Evolutionary conservation across 2,113 vertebrate species (phyloP).

Genomic region (Platycercus adscitus): DNA sequence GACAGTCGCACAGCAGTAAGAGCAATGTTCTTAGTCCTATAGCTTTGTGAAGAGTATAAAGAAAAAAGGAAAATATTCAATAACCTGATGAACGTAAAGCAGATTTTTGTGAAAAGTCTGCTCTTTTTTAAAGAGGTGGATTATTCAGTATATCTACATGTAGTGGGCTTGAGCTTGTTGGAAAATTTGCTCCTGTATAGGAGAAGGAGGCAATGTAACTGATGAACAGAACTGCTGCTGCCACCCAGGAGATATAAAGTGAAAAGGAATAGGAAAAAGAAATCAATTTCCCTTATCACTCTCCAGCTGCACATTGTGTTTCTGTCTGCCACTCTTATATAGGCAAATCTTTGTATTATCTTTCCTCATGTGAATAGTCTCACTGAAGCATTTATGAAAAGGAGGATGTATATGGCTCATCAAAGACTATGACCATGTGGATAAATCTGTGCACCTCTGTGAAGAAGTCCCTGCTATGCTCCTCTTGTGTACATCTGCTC

Average conservation of each 20-base stretch:
- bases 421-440: not conserved
- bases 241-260: constrained; percentile 16
- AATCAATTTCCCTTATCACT: constrained; percentile 38
- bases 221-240: not conserved
- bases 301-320: constrained; percentile 41
- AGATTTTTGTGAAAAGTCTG: not conserved
- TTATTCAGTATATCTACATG: not conserved
- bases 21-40: not conserved
- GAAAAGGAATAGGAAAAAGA: constrained; percentile 18
- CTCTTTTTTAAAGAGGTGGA: not conserved
- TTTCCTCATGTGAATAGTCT: constrained; percentile 32
- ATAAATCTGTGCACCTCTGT: not conserved
- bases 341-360: constrained; percentile 53
- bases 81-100: not conserved
- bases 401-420: not conserved
- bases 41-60: not conserved
- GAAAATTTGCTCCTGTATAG: not conserved
- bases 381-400: constrained; percentile 31
- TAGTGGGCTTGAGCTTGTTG: not conserved
- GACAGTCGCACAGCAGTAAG: not conserved
- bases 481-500: not conserved
- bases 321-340: constrained; percentile 45
- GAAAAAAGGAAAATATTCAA: not conserved
- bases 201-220: not conserved
- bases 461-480: not conserved